A percentile compares a stretch with the other conserved stretches of the same genome.
Conservation (phyloP, 2,113 vertebrate genomes). For the Tetrax tetrax region DNA sequence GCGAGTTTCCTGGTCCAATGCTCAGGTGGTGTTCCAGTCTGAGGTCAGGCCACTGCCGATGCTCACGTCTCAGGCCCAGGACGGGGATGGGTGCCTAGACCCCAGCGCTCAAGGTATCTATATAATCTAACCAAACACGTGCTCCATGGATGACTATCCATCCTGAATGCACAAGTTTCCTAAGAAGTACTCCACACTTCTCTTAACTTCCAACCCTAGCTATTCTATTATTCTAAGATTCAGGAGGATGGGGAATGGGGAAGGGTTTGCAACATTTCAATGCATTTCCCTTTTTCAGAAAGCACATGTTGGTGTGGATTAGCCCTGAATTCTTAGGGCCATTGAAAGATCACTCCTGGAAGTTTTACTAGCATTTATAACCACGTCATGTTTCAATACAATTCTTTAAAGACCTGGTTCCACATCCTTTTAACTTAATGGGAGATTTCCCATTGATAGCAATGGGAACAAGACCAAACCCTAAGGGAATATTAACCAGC, state of each 20-base stretch:
- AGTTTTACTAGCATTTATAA: not conserved
- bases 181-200: not conserved
- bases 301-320: not conserved
- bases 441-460: not conserved
- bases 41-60: not conserved
- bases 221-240: too few species aligned
- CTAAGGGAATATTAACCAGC: not conserved
- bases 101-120: fast-evolving
- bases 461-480: not conserved
- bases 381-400: not conserved
- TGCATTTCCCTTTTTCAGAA: not conserved
- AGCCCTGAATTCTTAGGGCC: not conserved
- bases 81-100: fast-evolving
- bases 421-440: not conserved
- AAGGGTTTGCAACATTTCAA: fast-evolving
- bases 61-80: not conserved
- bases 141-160: not conserved
- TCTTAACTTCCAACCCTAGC: not conserved
- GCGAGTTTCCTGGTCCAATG: not conserved
- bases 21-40: not conserved
- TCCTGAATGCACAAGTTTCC: not conserved
- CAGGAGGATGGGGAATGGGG: not conserved
- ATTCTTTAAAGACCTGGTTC: not conserved
- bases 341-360: not conserved
- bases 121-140: not conserved